Percentiles rank a stretch among this genome's conserved stretches.
These are phyloP conservation scores for Andrena camellia DNA, from an alignment of 2,888 invertebrate species.

Conservation along the genomic window DNA sequence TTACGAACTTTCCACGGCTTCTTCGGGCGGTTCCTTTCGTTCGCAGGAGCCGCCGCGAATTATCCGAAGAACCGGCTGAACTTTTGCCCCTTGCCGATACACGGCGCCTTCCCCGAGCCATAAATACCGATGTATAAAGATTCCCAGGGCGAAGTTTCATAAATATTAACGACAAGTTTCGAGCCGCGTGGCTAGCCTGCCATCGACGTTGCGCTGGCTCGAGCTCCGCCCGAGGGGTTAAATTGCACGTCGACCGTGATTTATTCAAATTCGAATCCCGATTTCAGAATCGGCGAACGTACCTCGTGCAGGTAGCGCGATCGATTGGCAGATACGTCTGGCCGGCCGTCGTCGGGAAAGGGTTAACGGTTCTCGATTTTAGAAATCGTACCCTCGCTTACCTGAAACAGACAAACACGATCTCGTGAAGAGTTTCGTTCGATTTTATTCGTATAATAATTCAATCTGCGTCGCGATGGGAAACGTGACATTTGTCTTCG, in stretches of 20 bases:
- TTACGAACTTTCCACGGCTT: slow-evolving; percentile 1
- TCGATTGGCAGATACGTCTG: slow-evolving; percentile 25
- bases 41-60: slow-evolving; percentile 24
- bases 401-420: slow-evolving; percentile 54
- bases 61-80: slow-evolving; percentile 18
- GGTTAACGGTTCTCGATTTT: slow-evolving; percentile 37
- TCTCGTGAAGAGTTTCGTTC: background rate
- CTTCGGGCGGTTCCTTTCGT: slow-evolving; percentile 10
- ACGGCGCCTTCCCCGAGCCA: slow-evolving; percentile 4
- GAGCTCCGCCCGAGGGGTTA: slow-evolving; percentile 33
- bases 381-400: slow-evolving; percentile 35
- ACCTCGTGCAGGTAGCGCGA: slow-evolving; percentile 46
- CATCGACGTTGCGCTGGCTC: slow-evolving; percentile 7
- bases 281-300: slow-evolving; percentile 25
- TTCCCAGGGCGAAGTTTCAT: slow-evolving; percentile 33
- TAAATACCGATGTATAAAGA: slow-evolving; percentile 55
- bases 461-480: background rate
- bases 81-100: slow-evolving; percentile 8
- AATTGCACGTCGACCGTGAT: slow-evolving; percentile 37
- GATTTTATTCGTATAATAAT: background rate
- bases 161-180: slow-evolving; percentile 53
- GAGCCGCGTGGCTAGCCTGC: slow-evolving; percentile 8
- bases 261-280: slow-evolving; percentile 17
- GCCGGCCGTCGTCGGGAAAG: background rate
- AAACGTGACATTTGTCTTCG: background rate